Evolutionary conservation across 2,888 invertebrate species (phyloP).

Genomic region (Amphipoea lucens): DNA sequence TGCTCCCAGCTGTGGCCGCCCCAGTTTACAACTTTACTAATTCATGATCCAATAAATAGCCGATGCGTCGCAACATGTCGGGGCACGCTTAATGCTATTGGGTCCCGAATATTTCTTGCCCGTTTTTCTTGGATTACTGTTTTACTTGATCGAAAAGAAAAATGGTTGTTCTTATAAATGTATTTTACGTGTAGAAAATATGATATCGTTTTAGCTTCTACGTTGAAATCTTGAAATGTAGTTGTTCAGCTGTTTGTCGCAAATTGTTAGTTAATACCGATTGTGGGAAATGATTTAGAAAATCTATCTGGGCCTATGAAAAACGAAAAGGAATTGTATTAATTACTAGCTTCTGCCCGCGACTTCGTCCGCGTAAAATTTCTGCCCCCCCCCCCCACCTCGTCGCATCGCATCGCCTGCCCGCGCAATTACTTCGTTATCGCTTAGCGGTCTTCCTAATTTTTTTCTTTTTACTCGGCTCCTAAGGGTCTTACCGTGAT

Average conservation of each 20-base stretch:
- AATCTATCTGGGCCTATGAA: not conserved
- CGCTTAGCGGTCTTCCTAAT: not conserved
- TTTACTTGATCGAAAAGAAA: slow-evolving; percentile 33
- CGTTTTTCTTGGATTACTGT: slow-evolving; percentile 42
- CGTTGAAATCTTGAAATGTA: not conserved
- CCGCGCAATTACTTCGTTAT: not conserved
- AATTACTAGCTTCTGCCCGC: not conserved
- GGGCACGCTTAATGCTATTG: slow-evolving; percentile 54
- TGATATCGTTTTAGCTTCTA: slow-evolving; percentile 14
- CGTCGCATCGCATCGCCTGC: not conserved
- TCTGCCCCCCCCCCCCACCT: too few species aligned
- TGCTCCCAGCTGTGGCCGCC: slow-evolving; percentile 67
- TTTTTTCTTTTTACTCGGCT: not conserved
- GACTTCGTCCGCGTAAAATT: too few species aligned
- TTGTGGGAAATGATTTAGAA: not conserved
- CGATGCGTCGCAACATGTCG: slow-evolving; percentile 64
- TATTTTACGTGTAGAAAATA: slow-evolving; percentile 18
- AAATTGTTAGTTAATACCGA: not conserved
- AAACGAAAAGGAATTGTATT: not conserved
- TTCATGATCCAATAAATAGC: slow-evolving; percentile 77
- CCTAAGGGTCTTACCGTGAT: too few species aligned
- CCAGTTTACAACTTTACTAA: slow-evolving; percentile 77
- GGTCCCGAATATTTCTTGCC: slow-evolving; percentile 45
- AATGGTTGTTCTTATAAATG: slow-evolving; percentile 21
- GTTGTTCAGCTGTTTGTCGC: not conserved